Evolutionary conservation across 2,888 invertebrate genomes (phyloP).

Genomic region (Caenorhabditis virilis): DNA sequence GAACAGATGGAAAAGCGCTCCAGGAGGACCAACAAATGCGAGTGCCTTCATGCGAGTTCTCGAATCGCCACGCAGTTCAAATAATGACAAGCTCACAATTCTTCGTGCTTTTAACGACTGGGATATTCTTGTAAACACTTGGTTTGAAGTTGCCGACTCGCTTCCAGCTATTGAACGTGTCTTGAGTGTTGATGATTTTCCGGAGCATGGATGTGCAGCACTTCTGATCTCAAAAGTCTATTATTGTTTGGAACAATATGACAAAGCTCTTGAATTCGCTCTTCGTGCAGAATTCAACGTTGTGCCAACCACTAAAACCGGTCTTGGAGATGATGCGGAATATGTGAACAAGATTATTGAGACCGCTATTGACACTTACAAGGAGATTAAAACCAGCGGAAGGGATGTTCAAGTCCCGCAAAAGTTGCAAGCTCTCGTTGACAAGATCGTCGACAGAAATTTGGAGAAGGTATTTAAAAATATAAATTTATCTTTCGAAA

Average conservation of each 20-base stretch:
- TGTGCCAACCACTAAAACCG: slow-evolving; percentile 15
- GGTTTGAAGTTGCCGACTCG: slow-evolving; percentile 38
- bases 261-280: slow-evolving; percentile 30
- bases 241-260: slow-evolving; percentile 32
- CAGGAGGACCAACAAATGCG: slow-evolving; percentile 34
- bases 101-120: slow-evolving; percentile 36
- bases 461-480: slow-evolving; percentile 16
- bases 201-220: slow-evolving; percentile 18
- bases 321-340: slow-evolving; percentile 27
- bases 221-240: slow-evolving; percentile 36
- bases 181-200: slow-evolving; percentile 16
- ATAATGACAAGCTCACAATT: slow-evolving; percentile 22
- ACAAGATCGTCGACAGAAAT: slow-evolving; percentile 30
- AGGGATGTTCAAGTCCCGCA: background rate
- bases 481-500: background rate
- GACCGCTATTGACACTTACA: slow-evolving; percentile 27
- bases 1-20: slow-evolving; percentile 36
- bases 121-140: slow-evolving; percentile 27
- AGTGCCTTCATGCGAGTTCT: slow-evolving; percentile 34
- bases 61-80: slow-evolving; percentile 16
- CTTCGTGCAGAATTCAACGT: slow-evolving; percentile 32
- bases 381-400: slow-evolving; percentile 2
- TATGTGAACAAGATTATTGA: slow-evolving; percentile 37
- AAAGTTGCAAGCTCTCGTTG: slow-evolving; percentile 13
- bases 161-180: slow-evolving; percentile 27